These are phyloP conservation scores for Fukomys damarensis DNA, from an alignment of 2,113 vertebrate genomes.

Conservation along the genomic window DNA sequence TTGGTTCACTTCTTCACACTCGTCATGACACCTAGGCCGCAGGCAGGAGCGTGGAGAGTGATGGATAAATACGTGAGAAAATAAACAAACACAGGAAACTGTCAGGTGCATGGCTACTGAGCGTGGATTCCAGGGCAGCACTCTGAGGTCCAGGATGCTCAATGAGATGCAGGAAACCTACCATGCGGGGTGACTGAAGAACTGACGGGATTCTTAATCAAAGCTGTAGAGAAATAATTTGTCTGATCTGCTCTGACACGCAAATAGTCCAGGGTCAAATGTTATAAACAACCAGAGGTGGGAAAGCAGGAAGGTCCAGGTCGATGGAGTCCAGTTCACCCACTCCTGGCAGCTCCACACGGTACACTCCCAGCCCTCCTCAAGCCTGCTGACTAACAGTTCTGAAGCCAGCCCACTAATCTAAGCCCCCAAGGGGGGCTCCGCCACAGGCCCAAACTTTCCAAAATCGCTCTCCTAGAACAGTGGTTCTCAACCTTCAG, in stretches of 20 bases:
- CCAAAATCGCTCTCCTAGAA: neutral
- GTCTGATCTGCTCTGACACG: neutral
- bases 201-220: neutral
- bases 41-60: neutral
- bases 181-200: neutral
- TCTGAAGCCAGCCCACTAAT: neutral
- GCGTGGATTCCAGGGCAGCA: neutral
- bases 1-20: neutral
- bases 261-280: neutral
- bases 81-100: neutral
- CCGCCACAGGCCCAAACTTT: neutral
- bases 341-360: accelerated
- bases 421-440: neutral
- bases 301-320: neutral
- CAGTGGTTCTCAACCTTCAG: neutral
- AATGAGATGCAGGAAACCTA: neutral
- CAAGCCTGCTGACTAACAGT: neutral
- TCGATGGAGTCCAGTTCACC: neutral
- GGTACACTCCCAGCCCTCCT: neutral
- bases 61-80: neutral
- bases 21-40: neutral
- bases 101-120: neutral
- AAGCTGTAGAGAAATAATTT: neutral
- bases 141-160: neutral
- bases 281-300: neutral